phyloP scores from a whole-genome alignment of 1,140 invertebrate genomes.

The Acromyrmex charruanus region DNA sequence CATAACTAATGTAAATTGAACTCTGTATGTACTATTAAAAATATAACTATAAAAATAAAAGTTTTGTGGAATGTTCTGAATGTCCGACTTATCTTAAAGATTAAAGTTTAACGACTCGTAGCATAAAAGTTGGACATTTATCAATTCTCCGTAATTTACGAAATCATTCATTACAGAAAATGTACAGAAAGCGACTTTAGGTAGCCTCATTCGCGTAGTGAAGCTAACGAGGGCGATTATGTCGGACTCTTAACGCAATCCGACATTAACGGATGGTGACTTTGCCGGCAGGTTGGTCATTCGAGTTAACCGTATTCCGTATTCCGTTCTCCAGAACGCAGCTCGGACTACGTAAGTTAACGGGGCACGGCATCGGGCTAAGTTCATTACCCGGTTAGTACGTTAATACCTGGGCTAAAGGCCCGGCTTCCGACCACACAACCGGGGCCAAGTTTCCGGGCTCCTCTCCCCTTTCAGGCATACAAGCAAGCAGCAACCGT shows the following conservation, averaged over 20 bases:
- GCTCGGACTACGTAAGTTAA: constrained; percentile 37
- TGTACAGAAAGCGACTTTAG: not conserved
- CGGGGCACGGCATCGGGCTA: constrained; percentile 55
- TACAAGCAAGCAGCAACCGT: not conserved
- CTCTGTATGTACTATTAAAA: no score
- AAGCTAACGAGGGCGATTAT: constrained; percentile 38
- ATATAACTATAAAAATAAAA: no score
- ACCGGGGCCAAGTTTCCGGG: constrained; percentile 47
- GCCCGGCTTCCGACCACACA: constrained; percentile 33
- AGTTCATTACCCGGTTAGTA: constrained; percentile 62
- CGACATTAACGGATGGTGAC: constrained; percentile 40
- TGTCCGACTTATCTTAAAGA: no score
- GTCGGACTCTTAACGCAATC: constrained; percentile 49
- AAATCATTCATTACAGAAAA: not conserved
- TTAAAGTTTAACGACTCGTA: not conserved
- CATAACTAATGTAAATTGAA: no score
- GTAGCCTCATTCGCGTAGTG: not conserved
- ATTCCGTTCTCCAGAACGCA: constrained; percentile 16
- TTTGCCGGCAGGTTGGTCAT: constrained; percentile 1
- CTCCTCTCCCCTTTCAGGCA: constrained; percentile 35
- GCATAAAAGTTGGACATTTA: not conserved
- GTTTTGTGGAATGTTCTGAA: no score
- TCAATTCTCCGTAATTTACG: not conserved
- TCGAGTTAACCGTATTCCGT: constrained; percentile 46
- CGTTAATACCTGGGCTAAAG: constrained; percentile 59